Base-by-base conservation (phyloP, 2,888 invertebrate species). In the Dusona sp. region DNA sequence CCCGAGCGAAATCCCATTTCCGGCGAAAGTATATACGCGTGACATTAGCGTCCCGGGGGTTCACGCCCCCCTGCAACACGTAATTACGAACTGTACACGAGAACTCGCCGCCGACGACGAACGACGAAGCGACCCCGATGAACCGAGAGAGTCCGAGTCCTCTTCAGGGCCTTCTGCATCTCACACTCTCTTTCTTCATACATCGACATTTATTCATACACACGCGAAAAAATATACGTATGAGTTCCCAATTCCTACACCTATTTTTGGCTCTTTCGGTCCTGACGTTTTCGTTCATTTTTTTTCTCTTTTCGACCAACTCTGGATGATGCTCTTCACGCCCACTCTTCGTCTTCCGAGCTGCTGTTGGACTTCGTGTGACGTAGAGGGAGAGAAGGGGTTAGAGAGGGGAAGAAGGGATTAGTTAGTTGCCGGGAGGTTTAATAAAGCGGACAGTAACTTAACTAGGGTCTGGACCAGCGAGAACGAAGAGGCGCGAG, bases 1-100 rank as follows among this genome's bases (percentile, higher is more conserved):
- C 82, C 75, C 77, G 48, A 85, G 82, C 85, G 87, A 88, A 89
- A 89, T 89, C 89, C 89, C 89, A 91, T 90, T 89, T 90, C 89
- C 89, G 88, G 88, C 87, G 83, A 89, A 88, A 87, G 88, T 88
- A 82, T 84, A 88, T 86, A 87, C 88, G 88, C 88, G 87, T 89
- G 88, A 89, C 89, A 90, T 90, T 88, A 90, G 88, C 87, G 87
- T 85, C 85, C 85, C 74, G 80, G 82, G 84, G 83, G 87, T 85
- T 89, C 88, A 90, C 90, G 89, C 89, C 88, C 83, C 73, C 85
- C 82, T 83, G 88, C 86, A 86, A 87, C 86, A 88, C 89, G 88
- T 89, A 89, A 89, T 89, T 89, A 89, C 86, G 70, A 70, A 79
- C 86, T 81, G 81, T 84, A 87, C 81, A 87, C 79, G 81, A 75